These are phyloP conservation scores for Drosophila micromelanica DNA, from an alignment of 1,140 invertebrate species.

Conservation along the genomic window DNA sequence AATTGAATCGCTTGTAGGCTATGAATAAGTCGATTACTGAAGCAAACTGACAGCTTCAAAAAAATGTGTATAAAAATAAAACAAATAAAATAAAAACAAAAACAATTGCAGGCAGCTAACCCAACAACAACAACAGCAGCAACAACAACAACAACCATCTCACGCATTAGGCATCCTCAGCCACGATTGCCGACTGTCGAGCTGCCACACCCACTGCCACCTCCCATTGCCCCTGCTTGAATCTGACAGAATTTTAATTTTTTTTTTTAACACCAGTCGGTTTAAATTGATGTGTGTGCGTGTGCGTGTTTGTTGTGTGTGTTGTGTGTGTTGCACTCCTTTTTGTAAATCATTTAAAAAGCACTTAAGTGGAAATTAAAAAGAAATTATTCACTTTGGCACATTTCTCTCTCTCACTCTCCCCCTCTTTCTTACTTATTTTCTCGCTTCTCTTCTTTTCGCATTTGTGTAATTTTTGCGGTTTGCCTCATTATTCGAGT, in stretches of 20 bases:
- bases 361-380: conserved; percentile 54
- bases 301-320: too few species aligned
- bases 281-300: conserved; percentile 25
- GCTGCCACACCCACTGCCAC: not conserved
- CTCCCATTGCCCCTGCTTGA: not conserved
- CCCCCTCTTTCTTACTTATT: not conserved
- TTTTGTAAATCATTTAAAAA: conserved; percentile 44
- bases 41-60: conserved; percentile 37
- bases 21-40: conserved; percentile 54
- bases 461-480: conserved; percentile 50
- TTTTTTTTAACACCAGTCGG: conserved; percentile 27
- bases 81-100: not conserved
- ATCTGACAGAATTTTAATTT: conserved; percentile 8
- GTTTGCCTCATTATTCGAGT: conserved; percentile 43
- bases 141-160: conserved; percentile 18
- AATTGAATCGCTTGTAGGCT: conserved; percentile 42
- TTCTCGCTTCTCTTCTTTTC: not conserved
- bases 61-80: not conserved
- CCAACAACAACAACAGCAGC: conserved; percentile 1
- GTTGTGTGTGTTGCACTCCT: conserved; percentile 4
- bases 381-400: conserved; percentile 56
- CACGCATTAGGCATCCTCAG: conserved; percentile 5
- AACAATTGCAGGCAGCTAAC: not conserved
- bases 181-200: not conserved
- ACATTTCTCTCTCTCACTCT: conserved; percentile 18